Evolutionary conservation across 2,888 invertebrate genomes (phyloP).

Genomic region (Melolontha melolontha): DNA sequence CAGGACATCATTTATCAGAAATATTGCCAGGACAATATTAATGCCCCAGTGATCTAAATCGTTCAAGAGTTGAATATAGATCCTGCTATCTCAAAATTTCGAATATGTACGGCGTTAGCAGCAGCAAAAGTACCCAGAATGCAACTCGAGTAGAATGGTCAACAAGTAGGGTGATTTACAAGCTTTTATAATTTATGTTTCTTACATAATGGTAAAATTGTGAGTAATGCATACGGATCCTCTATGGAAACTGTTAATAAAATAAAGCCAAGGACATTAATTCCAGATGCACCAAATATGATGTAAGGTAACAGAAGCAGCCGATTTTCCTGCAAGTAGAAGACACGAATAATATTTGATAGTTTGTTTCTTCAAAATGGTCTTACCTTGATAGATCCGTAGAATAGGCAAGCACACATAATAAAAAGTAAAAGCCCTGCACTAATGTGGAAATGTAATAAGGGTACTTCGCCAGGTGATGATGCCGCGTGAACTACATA

Average conservation of each 20-base stretch:
- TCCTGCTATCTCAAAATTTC: too few relatives aligned
- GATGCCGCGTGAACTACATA: neutral
- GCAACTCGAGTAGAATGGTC: too few relatives aligned
- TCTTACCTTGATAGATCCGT: slow-evolving; percentile 7
- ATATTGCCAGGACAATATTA: too few relatives aligned
- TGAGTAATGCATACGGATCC: slow-evolving; percentile 3
- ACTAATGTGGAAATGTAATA: neutral
- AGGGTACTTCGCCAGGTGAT: neutral
- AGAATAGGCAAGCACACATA: neutral
- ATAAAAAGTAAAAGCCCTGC: neutral
- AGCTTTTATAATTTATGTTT: too few relatives aligned
- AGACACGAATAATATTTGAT: neutral
- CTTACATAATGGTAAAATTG: slow-evolving; percentile 13
- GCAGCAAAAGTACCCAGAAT: too few relatives aligned
- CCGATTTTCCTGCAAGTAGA: slow-evolving; percentile 19
- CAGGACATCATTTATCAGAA: too few relatives aligned
- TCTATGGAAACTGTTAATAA: slow-evolving; percentile 7
- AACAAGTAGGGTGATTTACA: too few relatives aligned
- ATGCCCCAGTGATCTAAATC: too few relatives aligned
- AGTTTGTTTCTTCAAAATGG: neutral
- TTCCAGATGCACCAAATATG: slow-evolving; percentile 1
- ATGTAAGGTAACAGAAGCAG: slow-evolving; percentile 6
- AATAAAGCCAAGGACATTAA: neutral
- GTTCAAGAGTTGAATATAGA: too few relatives aligned
- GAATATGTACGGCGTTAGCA: too few relatives aligned